Base-by-base conservation (phyloP, 2,797 vertebrate genomes). In the Falco cherrug region DNA sequence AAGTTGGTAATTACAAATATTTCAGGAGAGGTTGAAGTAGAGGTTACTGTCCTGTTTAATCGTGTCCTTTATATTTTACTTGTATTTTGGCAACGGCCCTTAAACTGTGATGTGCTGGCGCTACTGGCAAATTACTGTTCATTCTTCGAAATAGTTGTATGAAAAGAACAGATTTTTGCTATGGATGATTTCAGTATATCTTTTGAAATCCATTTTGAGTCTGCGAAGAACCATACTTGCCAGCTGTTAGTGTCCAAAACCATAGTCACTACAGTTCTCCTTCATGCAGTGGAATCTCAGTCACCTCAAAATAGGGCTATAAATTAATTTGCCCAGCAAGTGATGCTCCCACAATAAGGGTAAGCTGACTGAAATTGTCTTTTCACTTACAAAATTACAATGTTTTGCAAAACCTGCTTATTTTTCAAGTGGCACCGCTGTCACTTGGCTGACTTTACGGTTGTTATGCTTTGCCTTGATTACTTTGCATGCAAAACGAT, bases 311-410 rank as follows among this genome's bases (percentile, higher is more conserved):
- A 95, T 69, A 41, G 5, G 20, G 68, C n/a, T 82, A 15, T 60
- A 90, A 96, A 89, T 60, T 78, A 79, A 71, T 54, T 85, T 93
- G 67, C 51, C 61, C 80, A 92, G 87, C 85, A 96, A 85, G 71
- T 96, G 90, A 50, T 71, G 57, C 63, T 77, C 63, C 65, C 50
- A 22, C 59, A 70, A 61, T 69, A 71, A 94, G 63, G 26, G 28
- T 45, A 78, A 84, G 14, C 12, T 77, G 64, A 35, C 84, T 64
- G 64, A 96, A 95, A 92, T 93, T 93, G 90, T 95, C 20, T 31
- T 95, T 97, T 96, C 61, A 21, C 26, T 92, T 83, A 39, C 5
- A 50, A 73, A 87, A 74, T 80, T 17, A 14, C 4, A 1, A 18
- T 1, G 1, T 93, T 92, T 95, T 90, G 56, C 86, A 90, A 97